These are phyloP conservation scores for Drosophila ohnishii DNA, from an alignment of 1,140 invertebrate species.

Conservation along the genomic window DNA sequence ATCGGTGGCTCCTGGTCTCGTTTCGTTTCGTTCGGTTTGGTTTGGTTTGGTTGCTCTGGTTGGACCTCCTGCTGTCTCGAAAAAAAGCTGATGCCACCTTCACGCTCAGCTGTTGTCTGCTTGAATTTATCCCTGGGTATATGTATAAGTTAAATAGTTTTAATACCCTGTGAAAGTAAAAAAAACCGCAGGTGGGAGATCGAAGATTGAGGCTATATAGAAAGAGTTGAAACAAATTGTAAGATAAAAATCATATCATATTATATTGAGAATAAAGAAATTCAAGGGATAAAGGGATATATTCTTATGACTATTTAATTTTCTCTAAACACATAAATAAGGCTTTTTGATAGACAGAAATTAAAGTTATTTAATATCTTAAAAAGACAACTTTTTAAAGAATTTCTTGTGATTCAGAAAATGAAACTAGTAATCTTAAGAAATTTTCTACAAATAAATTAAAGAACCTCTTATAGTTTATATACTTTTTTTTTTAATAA, in stretches of 20 bases:
- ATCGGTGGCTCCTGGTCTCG: slow-evolving; percentile 32
- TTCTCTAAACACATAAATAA: too few species aligned
- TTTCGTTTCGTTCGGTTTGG: slow-evolving; percentile 38
- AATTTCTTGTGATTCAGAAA: too few species aligned
- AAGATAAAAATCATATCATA: too few species aligned
- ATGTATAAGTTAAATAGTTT: slow-evolving; percentile 63
- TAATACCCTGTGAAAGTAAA: slow-evolving; percentile 32
- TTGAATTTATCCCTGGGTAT: slow-evolving; percentile 33
- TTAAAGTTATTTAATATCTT: too few species aligned
- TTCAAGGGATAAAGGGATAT: too few species aligned
- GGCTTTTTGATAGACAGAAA: too few species aligned
- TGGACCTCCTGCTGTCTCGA: slow-evolving; percentile 55
- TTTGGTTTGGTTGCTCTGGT: slow-evolving; percentile 35
- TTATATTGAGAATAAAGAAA: too few species aligned
- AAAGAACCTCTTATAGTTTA: background rate
- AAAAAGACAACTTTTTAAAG: too few species aligned
- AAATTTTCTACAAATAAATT: too few species aligned
- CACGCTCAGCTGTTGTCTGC: slow-evolving; percentile 68
- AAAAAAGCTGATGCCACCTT: slow-evolving; percentile 62
- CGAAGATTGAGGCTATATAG: background rate
- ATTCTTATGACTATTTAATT: too few species aligned
- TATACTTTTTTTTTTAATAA: background rate
- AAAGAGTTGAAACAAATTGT: too few species aligned
- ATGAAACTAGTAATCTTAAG: too few species aligned
- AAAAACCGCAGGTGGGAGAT: background rate